Evolutionary conservation across 1,140 invertebrate species (phyloP).

Genomic region (Pseudomyrmex sp.): DNA sequence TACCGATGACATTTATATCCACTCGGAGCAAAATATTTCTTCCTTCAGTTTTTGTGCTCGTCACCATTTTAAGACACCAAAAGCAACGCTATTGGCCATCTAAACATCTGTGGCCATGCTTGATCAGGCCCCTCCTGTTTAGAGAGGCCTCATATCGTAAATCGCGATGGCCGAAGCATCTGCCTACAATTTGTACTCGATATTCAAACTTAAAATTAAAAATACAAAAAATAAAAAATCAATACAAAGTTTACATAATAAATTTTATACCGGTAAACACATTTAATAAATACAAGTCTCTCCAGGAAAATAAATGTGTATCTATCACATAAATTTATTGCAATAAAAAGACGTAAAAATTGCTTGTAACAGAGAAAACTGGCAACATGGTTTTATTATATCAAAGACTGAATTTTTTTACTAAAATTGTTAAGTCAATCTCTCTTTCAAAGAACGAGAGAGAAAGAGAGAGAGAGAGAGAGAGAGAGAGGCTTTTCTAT

Average conservation of each 20-base stretch:
- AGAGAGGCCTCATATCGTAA: conserved; percentile 81
- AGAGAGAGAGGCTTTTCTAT: neutral
- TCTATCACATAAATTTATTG: neutral
- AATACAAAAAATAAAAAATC: neutral
- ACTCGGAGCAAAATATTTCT: too few relatives aligned
- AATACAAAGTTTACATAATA: neutral
- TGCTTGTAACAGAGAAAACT: neutral
- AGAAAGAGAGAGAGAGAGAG: neutral
- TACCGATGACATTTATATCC: neutral
- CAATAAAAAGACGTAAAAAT: neutral
- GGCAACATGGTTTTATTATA: neutral
- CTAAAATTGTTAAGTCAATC: conserved; percentile 45
- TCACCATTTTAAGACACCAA: conserved; percentile 36
- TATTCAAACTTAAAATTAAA: conserved; percentile 9
- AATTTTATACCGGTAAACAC: neutral
- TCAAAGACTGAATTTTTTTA: conserved; percentile 9
- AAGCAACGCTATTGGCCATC: conserved; percentile 76
- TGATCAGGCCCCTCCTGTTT: conserved; percentile 83
- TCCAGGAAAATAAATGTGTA: too few relatives aligned
- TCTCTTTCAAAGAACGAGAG: neutral
- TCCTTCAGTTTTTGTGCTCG: neutral
- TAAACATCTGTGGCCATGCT: conserved; percentile 81
- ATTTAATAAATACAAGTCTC: too few relatives aligned
- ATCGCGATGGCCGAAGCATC: neutral
- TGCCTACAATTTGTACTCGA: neutral